These are phyloP conservation scores for Drosophila sturtevanti DNA, from an alignment of 1,140 invertebrate genomes.

Conservation along the genomic window DNA sequence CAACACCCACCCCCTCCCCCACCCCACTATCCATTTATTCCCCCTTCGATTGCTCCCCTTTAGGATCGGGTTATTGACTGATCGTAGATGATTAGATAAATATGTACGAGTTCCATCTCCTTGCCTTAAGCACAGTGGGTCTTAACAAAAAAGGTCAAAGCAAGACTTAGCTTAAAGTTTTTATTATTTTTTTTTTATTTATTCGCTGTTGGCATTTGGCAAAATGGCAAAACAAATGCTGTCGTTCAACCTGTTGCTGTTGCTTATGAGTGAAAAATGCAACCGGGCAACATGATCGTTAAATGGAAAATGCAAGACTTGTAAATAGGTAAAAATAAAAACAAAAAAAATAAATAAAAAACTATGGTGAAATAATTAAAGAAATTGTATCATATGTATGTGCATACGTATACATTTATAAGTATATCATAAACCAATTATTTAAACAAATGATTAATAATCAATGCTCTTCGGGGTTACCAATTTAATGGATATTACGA, in stretches of 20 bases:
- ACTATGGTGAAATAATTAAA: slow-evolving; percentile 2
- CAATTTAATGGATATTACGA: background rate
- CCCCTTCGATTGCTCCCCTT: background rate
- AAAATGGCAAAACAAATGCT: slow-evolving; percentile 62
- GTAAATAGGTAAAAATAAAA: background rate
- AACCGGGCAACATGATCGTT: background rate
- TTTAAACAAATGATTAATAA: background rate
- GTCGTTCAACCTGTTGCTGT: slow-evolving; percentile 71
- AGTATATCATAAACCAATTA: background rate
- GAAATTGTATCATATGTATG: background rate
- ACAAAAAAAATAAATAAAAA: background rate
- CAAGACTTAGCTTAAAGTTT: slow-evolving; percentile 17
- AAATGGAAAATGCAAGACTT: background rate
- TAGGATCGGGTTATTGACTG: background rate
- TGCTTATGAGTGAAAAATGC: slow-evolving; percentile 31
- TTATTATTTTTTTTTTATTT: slow-evolving; percentile 18
- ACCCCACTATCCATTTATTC: too few species aligned
- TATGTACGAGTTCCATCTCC: background rate
- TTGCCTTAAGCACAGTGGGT: background rate
- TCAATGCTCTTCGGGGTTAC: background rate
- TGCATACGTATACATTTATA: background rate
- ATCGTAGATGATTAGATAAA: background rate
- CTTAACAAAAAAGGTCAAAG: slow-evolving; percentile 9
- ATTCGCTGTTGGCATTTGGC: slow-evolving; percentile 61
- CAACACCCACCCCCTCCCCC: background rate